Percentiles rank a stretch among this genome's conserved stretches.
These are phyloP conservation scores for Isaurus tuberculatus DNA, from an alignment of 92 coral and sea anemone genomes.

Conservation along the genomic window DNA sequence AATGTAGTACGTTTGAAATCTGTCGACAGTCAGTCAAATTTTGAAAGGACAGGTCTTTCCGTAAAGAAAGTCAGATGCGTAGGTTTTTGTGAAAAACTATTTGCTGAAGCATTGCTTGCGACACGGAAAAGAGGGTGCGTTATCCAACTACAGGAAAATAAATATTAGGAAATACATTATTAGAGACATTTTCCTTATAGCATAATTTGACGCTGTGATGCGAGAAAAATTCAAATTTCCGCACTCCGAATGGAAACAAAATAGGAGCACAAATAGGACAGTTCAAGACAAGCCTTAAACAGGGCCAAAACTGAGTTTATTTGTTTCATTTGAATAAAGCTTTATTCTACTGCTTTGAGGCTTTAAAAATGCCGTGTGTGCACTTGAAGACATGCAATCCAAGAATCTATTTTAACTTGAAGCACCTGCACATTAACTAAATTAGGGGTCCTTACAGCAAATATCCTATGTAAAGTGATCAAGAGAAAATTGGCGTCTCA, in stretches of 20 bases:
- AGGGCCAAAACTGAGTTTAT: neutral
- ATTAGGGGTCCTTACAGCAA: neutral
- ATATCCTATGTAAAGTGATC: neutral
- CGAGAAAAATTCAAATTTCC: no score
- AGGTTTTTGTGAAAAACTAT: conserved; percentile 2
- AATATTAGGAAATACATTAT: neutral
- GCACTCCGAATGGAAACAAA: no score
- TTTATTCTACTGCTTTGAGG: neutral
- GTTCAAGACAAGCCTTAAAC: neutral
- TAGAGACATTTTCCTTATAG: neutral
- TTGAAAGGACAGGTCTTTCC: conserved; percentile 5
- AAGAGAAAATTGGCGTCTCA: neutral
- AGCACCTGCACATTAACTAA: conserved; percentile 14
- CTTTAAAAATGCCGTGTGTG: conserved; percentile 5
- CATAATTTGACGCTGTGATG: conserved; percentile 4
- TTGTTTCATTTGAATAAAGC: no score
- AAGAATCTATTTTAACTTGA: neutral
- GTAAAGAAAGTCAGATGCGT: conserved; percentile 22
- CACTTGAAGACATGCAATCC: neutral
- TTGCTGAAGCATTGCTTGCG: conserved; percentile 20
- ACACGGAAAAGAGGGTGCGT: neutral
- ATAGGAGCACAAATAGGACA: neutral
- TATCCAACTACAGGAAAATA: conserved; percentile 24
- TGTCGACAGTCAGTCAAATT: neutral
- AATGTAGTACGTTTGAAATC: neutral